A percentile compares a stretch with the other conserved stretches of the same genome.
Evolutionary conservation across 2,113 vertebrate species (phyloP).

Genomic region (Pantherophis guttatus): DNA sequence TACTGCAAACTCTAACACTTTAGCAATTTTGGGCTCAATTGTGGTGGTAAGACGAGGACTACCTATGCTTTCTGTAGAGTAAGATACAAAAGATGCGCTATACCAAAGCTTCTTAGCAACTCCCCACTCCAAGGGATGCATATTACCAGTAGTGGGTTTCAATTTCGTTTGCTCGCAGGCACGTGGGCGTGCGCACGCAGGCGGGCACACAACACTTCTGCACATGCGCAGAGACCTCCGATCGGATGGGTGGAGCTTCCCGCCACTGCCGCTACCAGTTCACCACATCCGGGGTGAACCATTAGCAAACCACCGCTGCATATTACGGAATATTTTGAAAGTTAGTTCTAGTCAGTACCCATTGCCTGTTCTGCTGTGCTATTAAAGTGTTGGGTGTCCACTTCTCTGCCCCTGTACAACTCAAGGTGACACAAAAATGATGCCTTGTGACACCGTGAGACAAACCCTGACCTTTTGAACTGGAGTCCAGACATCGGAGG

Average conservation of each 20-base stretch:
- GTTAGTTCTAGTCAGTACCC: background rate
- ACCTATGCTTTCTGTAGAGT: background rate
- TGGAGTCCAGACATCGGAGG: background rate
- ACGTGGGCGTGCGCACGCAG: too few species aligned
- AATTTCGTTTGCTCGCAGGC: too few species aligned
- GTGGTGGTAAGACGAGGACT: too few species aligned
- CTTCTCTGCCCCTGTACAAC: background rate
- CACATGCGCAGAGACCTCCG: too few species aligned
- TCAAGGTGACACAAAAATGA: background rate
- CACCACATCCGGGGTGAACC: too few species aligned
- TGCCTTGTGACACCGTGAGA: background rate
- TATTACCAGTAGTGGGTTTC: background rate
- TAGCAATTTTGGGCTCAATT: too few species aligned
- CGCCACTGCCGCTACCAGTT: too few species aligned
- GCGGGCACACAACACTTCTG: too few species aligned
- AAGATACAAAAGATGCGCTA: background rate
- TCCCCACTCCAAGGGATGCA: background rate
- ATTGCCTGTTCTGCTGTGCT: background rate
- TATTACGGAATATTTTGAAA: background rate
- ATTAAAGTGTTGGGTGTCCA: background rate
- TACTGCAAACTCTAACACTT: too few species aligned
- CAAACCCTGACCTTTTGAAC: background rate
- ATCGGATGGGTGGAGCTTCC: too few species aligned
- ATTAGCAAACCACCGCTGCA: too few species aligned
- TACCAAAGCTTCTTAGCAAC: background rate